Base-by-base conservation (phyloP, 2,888 invertebrate genomes). In the Zootermopsis nevadensis region DNA sequence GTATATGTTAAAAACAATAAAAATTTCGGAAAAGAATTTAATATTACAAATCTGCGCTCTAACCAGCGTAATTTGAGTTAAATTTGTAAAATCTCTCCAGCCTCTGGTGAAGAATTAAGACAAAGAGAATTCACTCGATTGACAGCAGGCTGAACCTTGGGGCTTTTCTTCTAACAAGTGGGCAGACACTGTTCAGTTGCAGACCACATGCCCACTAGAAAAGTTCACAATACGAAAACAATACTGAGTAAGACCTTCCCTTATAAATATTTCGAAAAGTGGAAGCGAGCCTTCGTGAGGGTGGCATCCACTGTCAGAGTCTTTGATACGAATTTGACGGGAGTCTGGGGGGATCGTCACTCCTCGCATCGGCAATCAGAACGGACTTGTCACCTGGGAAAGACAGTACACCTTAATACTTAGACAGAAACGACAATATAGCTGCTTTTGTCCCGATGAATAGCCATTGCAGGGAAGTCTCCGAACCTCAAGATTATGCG, bases 301-400 rank as follows among this genome's bases (percentile, higher is more conserved):
- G 74, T 55, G 72, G 67, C 77, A 24, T 77, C 89, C 89, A 88
- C 89, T 89, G 88, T 91, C 84, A 85, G 66, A 85, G 85, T 83
- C 85, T 84, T 83, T 83, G 82, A 83, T 84, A 84, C 48, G 84
- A 80, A 84, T 84, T 84, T 84, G 84, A 74, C 82, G 84, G 82
- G 53, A 81, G 84, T 42, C 82, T 67, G 79, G 83, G 82, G 82
- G 84, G 81, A 30, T 53, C 72, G 38, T 88, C 92, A 92, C 60
- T 66, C 60, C 94, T 94, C 91, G 93, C 93, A 91, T 93, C 94
- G 92, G 93, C 93, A 92, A 94, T 94, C 90, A 95, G 93, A 91
- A 94, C 94, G 92, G 94, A 94, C 92, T 94, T 95, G 92, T 95
- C 95, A 93, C 95, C 95, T 94, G 92, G 91, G 92, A 91, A 92